Conservation (phyloP, 2,797 vertebrate species). For the Capromys pilorides region DNA sequence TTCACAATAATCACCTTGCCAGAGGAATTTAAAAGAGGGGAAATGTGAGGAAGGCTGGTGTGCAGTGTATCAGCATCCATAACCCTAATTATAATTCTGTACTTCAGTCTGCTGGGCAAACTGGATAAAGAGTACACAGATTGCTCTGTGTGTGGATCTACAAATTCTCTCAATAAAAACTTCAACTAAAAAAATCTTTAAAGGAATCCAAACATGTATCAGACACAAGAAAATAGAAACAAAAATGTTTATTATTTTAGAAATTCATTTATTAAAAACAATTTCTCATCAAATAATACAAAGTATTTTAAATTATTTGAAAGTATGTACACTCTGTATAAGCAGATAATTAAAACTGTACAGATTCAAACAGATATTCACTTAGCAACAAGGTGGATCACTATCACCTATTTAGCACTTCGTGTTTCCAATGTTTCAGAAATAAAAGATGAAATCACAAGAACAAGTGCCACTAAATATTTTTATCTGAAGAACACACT, state of each 20-base stretch:
- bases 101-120: neutral
- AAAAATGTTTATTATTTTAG: slow-evolving; percentile 84
- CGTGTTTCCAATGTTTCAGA: slow-evolving; percentile 73
- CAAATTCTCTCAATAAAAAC: neutral
- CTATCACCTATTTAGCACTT: slow-evolving; percentile 73
- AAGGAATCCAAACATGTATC: slow-evolving; percentile 70
- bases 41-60: neutral
- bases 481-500: slow-evolving; percentile 70
- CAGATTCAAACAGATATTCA: slow-evolving; percentile 85
- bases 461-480: slow-evolving; percentile 54
- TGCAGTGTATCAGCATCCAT: fast-evolving
- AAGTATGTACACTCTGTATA: slow-evolving; percentile 88
- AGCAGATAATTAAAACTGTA: slow-evolving; percentile 86
- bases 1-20: slow-evolving; percentile 71
- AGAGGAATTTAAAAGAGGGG: slow-evolving; percentile 58
- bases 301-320: slow-evolving; percentile 87
- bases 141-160: neutral
- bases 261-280: slow-evolving; percentile 86
- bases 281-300: slow-evolving; percentile 88
- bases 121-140: fast-evolving
- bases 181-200: neutral
- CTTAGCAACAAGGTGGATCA: slow-evolving; percentile 81
- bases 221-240: slow-evolving; percentile 82
- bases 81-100: neutral
- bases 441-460: slow-evolving; percentile 75